Percentiles rank a stretch among this genome's conserved stretches.
Evolutionary conservation across 2,888 invertebrate genomes (phyloP).

Genomic region (Fragum fragum): DNA sequence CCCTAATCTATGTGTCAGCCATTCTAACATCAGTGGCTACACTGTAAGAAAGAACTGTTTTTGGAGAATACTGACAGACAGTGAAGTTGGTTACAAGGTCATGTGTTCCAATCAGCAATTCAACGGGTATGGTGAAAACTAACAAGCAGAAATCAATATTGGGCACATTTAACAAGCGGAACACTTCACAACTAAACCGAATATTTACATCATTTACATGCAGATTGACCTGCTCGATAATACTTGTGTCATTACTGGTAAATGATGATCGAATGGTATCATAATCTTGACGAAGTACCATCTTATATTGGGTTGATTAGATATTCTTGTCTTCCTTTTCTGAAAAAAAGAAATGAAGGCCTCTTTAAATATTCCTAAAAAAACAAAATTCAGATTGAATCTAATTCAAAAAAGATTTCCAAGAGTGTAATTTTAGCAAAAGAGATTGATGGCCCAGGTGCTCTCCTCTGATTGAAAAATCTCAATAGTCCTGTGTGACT

Average conservation of each 20-base stretch:
- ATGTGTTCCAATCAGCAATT: conserved; percentile 9
- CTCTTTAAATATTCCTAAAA: no score
- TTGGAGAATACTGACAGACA: conserved; percentile 38
- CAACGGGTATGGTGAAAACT: conserved; percentile 34
- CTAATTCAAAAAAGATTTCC: no score
- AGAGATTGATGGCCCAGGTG: no score
- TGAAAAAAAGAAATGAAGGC: conserved; percentile 37
- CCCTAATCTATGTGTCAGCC: conserved; percentile 38
- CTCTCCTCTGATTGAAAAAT: no score
- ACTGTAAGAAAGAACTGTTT: conserved; percentile 21
- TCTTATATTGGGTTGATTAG: conserved; percentile 31
- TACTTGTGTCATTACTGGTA: neutral
- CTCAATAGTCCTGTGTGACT: no score
- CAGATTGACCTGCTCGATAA: conserved; percentile 11
- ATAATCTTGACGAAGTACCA: conserved; percentile 27
- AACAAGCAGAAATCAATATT: conserved; percentile 22
- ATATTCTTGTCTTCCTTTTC: conserved; percentile 33
- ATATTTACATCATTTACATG: conserved; percentile 34
- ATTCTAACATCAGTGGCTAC: conserved; percentile 30
- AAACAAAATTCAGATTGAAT: no score
- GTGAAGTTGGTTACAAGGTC: conserved; percentile 33
- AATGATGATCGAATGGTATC: conserved; percentile 14
- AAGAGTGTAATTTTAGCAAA: no score
- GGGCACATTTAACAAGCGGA: conserved; percentile 17
- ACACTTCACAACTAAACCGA: conserved; percentile 34